Percentiles rank a stretch among this genome's conserved stretches.
These are phyloP conservation scores for Tragelaphus buxtoni DNA, from an alignment of 2,113 vertebrate genomes.

Conservation along the genomic window DNA sequence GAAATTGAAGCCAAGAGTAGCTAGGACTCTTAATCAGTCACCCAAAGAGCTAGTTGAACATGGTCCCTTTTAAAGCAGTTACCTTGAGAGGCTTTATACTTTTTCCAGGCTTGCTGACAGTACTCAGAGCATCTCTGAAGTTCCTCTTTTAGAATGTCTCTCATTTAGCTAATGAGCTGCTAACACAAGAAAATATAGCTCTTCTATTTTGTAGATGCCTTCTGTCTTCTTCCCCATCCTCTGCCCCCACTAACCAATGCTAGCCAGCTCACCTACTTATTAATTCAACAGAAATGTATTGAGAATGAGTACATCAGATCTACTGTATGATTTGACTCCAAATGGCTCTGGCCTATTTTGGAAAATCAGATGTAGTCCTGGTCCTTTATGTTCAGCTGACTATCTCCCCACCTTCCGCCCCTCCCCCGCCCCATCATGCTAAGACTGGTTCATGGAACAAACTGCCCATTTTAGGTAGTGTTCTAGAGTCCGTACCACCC, in stretches of 20 bases:
- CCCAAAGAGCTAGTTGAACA: not conserved
- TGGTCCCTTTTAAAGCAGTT: not conserved
- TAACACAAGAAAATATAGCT: not conserved
- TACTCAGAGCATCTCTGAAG: not conserved
- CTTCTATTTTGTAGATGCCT: not conserved
- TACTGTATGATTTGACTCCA: not conserved
- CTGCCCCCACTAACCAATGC: not conserved
- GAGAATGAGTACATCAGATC: not conserved
- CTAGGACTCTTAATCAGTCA: not conserved
- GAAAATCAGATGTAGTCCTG: not conserved
- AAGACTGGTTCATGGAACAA: not conserved
- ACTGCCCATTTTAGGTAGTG: not conserved
- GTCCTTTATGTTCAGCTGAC: not conserved
- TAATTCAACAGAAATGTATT: not conserved
- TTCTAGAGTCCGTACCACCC: not conserved
- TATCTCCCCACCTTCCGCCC: not conserved
- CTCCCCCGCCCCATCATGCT: fast-evolving
- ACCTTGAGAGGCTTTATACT: not conserved
- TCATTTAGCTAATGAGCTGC: not conserved
- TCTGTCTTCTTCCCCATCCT: not conserved
- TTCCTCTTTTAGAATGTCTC: not conserved
- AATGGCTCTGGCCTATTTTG: not conserved
- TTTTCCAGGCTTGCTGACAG: not conserved
- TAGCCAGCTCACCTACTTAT: not conserved
- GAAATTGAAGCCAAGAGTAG: not conserved